Conservation (phyloP, 2,797 vertebrate genomes). For the Hozukius guyotensis region DNA sequence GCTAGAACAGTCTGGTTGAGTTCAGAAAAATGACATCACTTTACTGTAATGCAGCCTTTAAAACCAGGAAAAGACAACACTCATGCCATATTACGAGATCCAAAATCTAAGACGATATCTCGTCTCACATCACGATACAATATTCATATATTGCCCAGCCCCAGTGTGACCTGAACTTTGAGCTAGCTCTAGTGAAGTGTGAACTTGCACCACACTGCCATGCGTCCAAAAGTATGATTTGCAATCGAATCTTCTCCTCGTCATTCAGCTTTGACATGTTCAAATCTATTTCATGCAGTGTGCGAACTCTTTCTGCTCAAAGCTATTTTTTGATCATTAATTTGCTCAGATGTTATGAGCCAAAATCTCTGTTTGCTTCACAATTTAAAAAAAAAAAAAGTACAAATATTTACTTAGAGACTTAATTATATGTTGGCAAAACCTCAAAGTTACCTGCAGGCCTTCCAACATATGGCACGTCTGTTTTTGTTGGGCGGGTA, state of each 20-base stretch:
- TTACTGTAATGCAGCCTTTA: too few species aligned
- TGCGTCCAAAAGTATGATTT: constrained; percentile 11
- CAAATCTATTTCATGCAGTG: constrained; percentile 9
- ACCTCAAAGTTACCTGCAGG: constrained; percentile 42
- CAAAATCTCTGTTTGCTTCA: constrained; percentile 34
- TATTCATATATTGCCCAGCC: too few species aligned
- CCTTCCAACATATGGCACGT: constrained; percentile 34
- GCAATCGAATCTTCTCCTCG: constrained; percentile 1
- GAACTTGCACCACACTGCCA: neutral
- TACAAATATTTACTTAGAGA: constrained; percentile 56
- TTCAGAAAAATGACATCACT: too few species aligned
- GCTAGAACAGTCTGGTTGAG: too few species aligned
- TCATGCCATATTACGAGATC: too few species aligned
- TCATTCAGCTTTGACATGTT: neutral
- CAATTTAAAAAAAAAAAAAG: constrained; percentile 29
- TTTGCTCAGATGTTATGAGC: constrained; percentile 24
- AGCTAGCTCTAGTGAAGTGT: too few species aligned
- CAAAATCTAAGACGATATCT: too few species aligned
- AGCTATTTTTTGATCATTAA: constrained; percentile 37
- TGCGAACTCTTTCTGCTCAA: neutral
- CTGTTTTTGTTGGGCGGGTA: constrained; percentile 17
- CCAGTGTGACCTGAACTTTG: too few species aligned
- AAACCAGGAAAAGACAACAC: too few species aligned
- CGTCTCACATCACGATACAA: too few species aligned
- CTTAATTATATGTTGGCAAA: constrained; percentile 46